Evolutionary conservation across 2,113 vertebrate species (phyloP).

Genomic region (Cebidichthys violaceus): DNA sequence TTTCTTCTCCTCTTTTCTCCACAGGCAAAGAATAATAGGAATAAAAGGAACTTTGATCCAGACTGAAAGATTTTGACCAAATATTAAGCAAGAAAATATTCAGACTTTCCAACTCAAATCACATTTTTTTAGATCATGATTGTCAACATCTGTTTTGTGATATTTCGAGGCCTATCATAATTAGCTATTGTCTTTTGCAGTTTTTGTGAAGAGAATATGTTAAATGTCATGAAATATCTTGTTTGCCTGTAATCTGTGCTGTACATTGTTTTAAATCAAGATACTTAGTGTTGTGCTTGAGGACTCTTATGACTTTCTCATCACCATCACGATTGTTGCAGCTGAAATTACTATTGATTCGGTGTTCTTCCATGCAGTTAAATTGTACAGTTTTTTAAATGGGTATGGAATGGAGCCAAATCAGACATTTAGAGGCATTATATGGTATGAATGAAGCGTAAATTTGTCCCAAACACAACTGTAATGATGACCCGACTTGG

Average conservation of each 20-base stretch:
- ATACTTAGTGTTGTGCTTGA: neutral
- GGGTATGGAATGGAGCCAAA: slow-evolving; percentile 26
- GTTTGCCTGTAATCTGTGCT: neutral
- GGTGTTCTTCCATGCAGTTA: slow-evolving; percentile 11
- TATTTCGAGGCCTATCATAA: neutral
- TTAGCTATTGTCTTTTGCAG: neutral
- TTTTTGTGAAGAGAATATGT: slow-evolving; percentile 4
- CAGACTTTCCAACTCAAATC: slow-evolving; percentile 7
- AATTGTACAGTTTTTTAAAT: neutral
- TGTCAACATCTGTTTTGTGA: slow-evolving; percentile 15
- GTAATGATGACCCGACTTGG: slow-evolving; percentile 23
- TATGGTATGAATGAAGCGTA: slow-evolving; percentile 2
- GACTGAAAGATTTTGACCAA: neutral
- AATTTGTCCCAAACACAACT: slow-evolving; percentile 10
- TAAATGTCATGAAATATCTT: neutral
- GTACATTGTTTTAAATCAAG: neutral
- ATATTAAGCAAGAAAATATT: slow-evolving; percentile 21
- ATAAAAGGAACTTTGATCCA: neutral
- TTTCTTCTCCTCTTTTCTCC: too few species aligned
- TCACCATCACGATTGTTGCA: neutral
- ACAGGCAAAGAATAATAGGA: too few species aligned
- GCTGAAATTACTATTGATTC: slow-evolving; percentile 29
- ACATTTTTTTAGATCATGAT: slow-evolving; percentile 13
- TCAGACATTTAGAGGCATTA: slow-evolving; percentile 10
- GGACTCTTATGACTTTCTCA: neutral